These are phyloP conservation scores for Pteronotus mesoamericanus DNA, from an alignment of 2,797 vertebrate genomes.

Conservation along the genomic window DNA sequence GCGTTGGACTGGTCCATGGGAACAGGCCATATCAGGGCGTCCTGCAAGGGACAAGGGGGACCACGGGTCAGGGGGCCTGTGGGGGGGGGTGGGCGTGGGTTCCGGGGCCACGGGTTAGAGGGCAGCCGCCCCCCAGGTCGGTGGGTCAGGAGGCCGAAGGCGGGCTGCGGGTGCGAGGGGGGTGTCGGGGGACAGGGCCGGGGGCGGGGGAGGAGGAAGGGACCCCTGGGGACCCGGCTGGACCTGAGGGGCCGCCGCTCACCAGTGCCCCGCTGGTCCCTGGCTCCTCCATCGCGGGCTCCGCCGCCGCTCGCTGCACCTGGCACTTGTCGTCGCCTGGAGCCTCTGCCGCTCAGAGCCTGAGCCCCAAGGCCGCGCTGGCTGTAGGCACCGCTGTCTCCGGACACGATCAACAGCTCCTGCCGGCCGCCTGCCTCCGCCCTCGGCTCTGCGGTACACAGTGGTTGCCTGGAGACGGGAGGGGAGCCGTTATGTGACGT, in stretches of 20 bases:
- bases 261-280: not conserved
- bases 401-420: not conserved
- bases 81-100: too few relatives aligned
- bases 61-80: not conserved
- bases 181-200: not conserved
- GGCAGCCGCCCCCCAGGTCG: not conserved
- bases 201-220: not conserved
- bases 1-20: too few relatives aligned
- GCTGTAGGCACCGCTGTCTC: too few relatives aligned
- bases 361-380: not conserved
- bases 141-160: too few relatives aligned
- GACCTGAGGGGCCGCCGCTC: not conserved
- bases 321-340: not conserved
- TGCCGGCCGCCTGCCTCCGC: not conserved
- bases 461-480: not conserved
- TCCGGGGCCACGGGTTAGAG: too few relatives aligned
- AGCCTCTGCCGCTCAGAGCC: not conserved
- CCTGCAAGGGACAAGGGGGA: not conserved
- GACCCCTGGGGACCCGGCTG: not conserved
- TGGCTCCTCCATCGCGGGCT: not conserved
- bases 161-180: too few relatives aligned
- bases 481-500: not conserved
- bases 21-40: rapidly evolving
- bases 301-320: not conserved
- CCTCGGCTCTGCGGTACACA: not conserved